These are phyloP conservation scores for Papilio polyxenes DNA, from an alignment of 1,140 invertebrate species.

Conservation along the genomic window DNA sequence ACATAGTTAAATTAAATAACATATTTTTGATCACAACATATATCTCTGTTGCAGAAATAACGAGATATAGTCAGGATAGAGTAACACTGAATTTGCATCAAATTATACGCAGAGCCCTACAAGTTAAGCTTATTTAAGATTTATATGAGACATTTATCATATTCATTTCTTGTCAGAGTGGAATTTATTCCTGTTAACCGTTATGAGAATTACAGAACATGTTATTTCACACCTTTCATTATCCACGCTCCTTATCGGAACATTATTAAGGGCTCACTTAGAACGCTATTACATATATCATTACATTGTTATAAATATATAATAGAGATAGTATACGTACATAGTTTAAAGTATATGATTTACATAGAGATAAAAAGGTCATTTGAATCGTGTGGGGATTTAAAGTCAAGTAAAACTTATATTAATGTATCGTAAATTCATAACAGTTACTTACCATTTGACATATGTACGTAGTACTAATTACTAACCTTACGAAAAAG, in stretches of 20 bases:
- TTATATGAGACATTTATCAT: constrained; percentile 35
- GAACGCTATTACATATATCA: not conserved
- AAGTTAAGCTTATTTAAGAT: not conserved
- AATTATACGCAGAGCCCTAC: constrained; percentile 18
- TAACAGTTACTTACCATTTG: too few species aligned
- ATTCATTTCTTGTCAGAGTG: constrained; percentile 26
- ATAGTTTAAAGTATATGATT: not conserved
- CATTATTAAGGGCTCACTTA: not conserved
- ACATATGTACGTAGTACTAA: not conserved
- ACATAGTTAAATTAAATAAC: too few species aligned
- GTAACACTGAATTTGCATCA: constrained; percentile 15
- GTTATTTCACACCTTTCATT: constrained; percentile 35
- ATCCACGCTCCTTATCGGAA: constrained; percentile 6
- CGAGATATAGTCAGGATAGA: not conserved
- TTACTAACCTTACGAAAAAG: not conserved
- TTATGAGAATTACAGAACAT: constrained; percentile 22
- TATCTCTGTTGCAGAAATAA: not conserved
- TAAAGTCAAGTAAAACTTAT: not conserved
- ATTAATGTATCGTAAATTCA: too few species aligned
- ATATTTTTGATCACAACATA: not conserved
- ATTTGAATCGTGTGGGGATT: not conserved
- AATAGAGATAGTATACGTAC: not conserved
- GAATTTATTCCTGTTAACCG: constrained; percentile 34
- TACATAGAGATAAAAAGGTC: not conserved
- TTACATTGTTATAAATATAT: not conserved